Evolutionary conservation across 2,888 invertebrate species (phyloP), one percentile per base, ranked within the genome.

Genomic region (Biston betularia): DNA sequence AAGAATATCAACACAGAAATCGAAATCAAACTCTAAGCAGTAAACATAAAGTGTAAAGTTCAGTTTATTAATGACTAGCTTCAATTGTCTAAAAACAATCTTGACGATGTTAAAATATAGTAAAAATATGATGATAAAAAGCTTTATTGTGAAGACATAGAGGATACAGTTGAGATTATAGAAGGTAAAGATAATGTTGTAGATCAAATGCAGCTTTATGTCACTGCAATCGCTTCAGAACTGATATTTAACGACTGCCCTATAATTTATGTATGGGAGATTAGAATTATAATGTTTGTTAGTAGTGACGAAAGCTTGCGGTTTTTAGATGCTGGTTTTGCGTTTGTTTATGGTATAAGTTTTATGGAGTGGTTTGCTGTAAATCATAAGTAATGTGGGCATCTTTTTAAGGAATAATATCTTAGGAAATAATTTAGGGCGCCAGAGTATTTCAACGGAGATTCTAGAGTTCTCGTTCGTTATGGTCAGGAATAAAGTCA

Each of bases 161-260:
- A 72, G 77, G 75, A 70, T 65, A 61, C 64, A 70, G 62, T 75
- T 70, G 63, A 78, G 68, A 54, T 62, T 64, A n/a, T 68, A 8
- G 63, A 70, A 38, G 59, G 55, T 70, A 68, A 59, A 69, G 59
- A 76, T 84, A 83, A 79, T 46, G 56, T 83, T 77, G 86, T 82
- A 76, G 77, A 82, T 80, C 80, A 72, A 82, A 82, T 85, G 79
- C 85, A 86, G 84, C 86, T 88, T 86, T 87, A 82, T 89, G 89
- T 88, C 87, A 88, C 81, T 87, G 88, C 87, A 88, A 89, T 87
- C 83, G 85, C 86, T 84, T 86, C 82, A 80, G 80, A 86, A 87
- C 88, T 90, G 88, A 90, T 90, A 91, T 90, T 92, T 91, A 90
- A 90, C 88, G 88, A 86, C 86, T 83, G 79, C 77, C 76, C 80